phyloP scores from a whole-genome alignment of 1,140 invertebrate species.

The Penaeus japonicus region DNA sequence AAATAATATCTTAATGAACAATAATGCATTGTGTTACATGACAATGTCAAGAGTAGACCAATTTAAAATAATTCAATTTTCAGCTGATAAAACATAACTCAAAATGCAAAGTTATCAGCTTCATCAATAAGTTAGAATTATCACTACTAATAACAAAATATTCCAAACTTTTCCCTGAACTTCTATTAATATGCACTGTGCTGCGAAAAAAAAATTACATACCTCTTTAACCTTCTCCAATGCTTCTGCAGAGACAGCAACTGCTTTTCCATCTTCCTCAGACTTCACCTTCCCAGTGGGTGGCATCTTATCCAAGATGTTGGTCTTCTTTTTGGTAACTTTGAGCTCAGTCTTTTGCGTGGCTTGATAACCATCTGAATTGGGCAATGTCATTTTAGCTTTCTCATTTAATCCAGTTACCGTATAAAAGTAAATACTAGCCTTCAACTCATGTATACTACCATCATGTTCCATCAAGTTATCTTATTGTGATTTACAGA shows the following conservation, averaged over 20 bases:
- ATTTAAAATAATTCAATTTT: no score
- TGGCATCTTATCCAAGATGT: constrained; percentile 61
- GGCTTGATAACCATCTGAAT: constrained; percentile 65
- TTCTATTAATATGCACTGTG: no score
- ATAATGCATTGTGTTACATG: no score
- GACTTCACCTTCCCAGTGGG: constrained; percentile 36
- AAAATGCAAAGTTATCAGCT: no score
- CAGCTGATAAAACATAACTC: no score
- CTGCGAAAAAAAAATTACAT: neutral
- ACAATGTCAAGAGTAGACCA: no score
- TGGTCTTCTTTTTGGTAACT: constrained; percentile 60
- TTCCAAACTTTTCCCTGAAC: no score
- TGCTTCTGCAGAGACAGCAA: constrained; percentile 51
- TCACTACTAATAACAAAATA: no score
- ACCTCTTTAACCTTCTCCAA: constrained; percentile 57
- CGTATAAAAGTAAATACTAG: neutral
- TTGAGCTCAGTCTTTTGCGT: constrained; percentile 69
- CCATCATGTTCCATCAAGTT: no score
- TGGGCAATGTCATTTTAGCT: neutral
- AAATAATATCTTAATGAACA: no score
- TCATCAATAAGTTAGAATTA: no score
- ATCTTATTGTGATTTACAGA: no score
- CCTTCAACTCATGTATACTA: neutral
- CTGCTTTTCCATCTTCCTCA: constrained; percentile 51
- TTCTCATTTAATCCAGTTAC: neutral